phyloP scores from a whole-genome alignment of 2,113 vertebrate species.

The Lycocorax pyrrhopterus region DNA sequence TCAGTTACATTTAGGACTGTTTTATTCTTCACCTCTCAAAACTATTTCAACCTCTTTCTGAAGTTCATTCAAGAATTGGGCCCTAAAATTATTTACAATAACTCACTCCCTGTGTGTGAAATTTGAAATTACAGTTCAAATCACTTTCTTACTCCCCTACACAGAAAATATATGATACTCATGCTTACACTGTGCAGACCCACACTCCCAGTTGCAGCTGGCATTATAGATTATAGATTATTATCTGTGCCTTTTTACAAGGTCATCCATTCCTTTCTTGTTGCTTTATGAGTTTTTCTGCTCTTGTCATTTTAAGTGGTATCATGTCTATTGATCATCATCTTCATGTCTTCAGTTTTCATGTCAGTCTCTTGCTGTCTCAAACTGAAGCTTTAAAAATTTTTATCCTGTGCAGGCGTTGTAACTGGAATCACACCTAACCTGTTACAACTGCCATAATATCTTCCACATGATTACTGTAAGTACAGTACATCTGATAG shows the following conservation, averaged over 20 bases:
- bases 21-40: not conserved
- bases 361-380: constrained; percentile 30
- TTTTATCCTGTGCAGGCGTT: constrained; percentile 40
- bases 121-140: constrained; percentile 33
- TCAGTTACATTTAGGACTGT: not conserved
- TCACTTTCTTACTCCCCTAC: not conserved
- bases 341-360: constrained; percentile 53
- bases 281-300: not conserved
- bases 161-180: constrained; percentile 10
- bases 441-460: not conserved
- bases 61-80: not conserved
- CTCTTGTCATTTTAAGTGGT: constrained; percentile 46
- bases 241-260: constrained; percentile 50
- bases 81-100: not conserved
- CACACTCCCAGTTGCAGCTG: not conserved
- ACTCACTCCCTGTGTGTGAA: constrained; percentile 12
- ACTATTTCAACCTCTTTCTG: not conserved
- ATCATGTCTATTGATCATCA: constrained; percentile 43
- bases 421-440: constrained; percentile 49
- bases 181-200: not conserved
- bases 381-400: constrained; percentile 52
- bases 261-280: constrained; percentile 41
- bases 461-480: constrained; percentile 37
- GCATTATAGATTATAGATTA: constrained; percentile 40
- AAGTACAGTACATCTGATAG: not conserved